Evolutionary conservation across 53 echinoderm and acorn worm species (phyloP).

Genomic region (Luidia sarsii): DNA sequence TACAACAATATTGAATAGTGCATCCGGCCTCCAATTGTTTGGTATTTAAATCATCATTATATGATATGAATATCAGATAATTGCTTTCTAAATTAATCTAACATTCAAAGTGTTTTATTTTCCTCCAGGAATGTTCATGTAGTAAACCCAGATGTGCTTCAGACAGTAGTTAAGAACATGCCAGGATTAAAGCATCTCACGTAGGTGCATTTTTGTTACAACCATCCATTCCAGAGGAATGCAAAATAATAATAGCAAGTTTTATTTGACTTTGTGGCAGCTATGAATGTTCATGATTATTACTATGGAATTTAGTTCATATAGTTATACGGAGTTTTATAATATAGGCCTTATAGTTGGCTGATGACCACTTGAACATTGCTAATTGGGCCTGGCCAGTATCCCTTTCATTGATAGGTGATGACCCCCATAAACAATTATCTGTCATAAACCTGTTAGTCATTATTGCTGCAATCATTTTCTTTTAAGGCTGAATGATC

Average conservation of each 20-base stretch:
- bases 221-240: too few relatives aligned
- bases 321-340: too few relatives aligned
- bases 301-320: too few relatives aligned
- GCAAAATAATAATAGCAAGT: too few relatives aligned
- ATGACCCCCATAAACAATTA: not conserved
- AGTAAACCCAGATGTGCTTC: not conserved
- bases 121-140: conserved; percentile 24
- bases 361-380: not conserved
- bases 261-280: too few relatives aligned
- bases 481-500: conserved; percentile 7
- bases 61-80: not conserved
- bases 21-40: not conserved
- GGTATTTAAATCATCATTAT: not conserved
- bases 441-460: not conserved
- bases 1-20: not conserved
- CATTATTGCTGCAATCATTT: not conserved
- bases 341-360: too few relatives aligned
- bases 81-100: not conserved
- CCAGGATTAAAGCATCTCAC: conserved; percentile 46
- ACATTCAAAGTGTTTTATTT: too few relatives aligned
- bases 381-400: not conserved
- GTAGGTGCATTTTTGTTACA: too few relatives aligned
- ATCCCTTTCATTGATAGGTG: not conserved
- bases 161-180: not conserved
- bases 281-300: too few relatives aligned